A percentile compares a stretch with the other conserved stretches of the same genome.
These are phyloP conservation scores for Vicugna pacos DNA, from an alignment of 2,113 vertebrate genomes.

Conservation along the genomic window DNA sequence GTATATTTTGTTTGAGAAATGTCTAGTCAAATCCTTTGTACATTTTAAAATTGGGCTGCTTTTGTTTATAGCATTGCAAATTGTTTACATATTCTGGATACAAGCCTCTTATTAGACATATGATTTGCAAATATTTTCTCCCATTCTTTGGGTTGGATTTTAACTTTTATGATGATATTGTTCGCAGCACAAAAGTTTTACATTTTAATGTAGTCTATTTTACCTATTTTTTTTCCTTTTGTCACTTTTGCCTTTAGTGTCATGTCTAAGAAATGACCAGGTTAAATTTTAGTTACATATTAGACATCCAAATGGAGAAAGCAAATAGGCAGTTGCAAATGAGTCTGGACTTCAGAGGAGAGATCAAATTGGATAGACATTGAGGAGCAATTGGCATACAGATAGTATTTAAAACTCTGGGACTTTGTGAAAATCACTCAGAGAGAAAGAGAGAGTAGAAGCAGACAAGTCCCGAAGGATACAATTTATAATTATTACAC, in stretches of 20 bases:
- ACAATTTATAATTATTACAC: neutral
- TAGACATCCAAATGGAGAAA: neutral
- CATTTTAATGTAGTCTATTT: neutral
- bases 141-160: neutral
- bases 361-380: neutral
- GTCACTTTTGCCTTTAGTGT: neutral
- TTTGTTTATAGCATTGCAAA: neutral
- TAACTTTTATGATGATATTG: neutral
- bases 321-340: neutral
- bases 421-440: neutral
- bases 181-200: neutral
- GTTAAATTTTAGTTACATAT: constrained; percentile 20
- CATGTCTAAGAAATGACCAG: neutral
- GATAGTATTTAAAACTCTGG: neutral
- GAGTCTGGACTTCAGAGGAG: neutral
- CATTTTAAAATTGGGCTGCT: neutral
- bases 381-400: neutral
- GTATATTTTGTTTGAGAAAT: neutral
- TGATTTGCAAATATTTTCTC: neutral
- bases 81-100: neutral
- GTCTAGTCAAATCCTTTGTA: neutral
- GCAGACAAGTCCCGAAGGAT: neutral
- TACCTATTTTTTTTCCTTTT: neutral
- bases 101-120: neutral
- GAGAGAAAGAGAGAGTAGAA: neutral